These are phyloP conservation scores for Euproctis similis DNA, from an alignment of 2,888 invertebrate genomes.

Conservation along the genomic window DNA sequence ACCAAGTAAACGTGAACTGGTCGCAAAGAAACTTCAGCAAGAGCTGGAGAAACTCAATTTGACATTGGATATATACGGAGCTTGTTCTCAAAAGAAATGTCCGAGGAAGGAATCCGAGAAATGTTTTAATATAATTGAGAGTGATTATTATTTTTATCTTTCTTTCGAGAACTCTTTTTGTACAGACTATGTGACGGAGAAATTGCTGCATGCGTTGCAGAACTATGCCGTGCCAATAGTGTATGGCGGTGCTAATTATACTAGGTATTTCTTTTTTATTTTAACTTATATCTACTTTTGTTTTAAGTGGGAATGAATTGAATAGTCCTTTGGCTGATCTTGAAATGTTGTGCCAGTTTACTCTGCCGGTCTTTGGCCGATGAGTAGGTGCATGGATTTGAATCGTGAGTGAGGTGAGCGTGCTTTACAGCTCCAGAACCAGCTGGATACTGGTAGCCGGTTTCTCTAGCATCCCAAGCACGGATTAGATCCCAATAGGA, in stretches of 20 bases:
- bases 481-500: too few relatives aligned
- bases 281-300: too few relatives aligned
- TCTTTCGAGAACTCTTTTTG: slow-evolving; percentile 51
- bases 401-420: too few relatives aligned
- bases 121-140: slow-evolving; percentile 32
- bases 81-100: slow-evolving; percentile 35
- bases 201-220: slow-evolving; percentile 39
- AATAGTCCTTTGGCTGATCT: too few relatives aligned
- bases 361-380: too few relatives aligned
- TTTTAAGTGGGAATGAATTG: too few relatives aligned
- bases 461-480: too few relatives aligned
- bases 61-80: slow-evolving; percentile 37
- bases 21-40: slow-evolving; percentile 20
- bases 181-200: slow-evolving; percentile 49
- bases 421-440: too few relatives aligned
- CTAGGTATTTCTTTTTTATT: too few relatives aligned
- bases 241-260: slow-evolving; percentile 75
- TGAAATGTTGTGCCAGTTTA: too few relatives aligned
- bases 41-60: slow-evolving; percentile 26
- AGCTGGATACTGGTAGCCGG: too few relatives aligned
- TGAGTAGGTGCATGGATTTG: too few relatives aligned
- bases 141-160: slow-evolving; percentile 43
- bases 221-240: slow-evolving; percentile 79
- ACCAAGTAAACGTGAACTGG: slow-evolving; percentile 24
- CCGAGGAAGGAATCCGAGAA: slow-evolving; percentile 14